Evolutionary conservation across 2,888 invertebrate species (phyloP), one percentile per base, ranked within the genome.

Genomic region (Dusona sp.): DNA sequence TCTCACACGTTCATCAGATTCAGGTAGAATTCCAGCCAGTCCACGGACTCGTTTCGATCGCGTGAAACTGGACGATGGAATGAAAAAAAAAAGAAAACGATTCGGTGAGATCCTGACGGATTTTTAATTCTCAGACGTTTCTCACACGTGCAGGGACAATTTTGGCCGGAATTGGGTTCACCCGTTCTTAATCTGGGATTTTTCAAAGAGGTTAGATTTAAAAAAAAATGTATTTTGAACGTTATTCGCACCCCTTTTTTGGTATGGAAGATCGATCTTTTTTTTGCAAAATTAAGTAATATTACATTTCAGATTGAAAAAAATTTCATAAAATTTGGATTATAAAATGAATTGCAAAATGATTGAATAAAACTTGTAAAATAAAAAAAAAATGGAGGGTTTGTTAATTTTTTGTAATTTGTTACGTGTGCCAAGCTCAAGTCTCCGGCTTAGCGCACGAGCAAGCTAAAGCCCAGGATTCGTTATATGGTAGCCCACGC

Each of bases 1-100:
- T 74, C 82, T 85, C 87, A 68, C 85, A 82, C 87, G 79, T 83
- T 82, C 85, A 67, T 87, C 85, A 79, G 83, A 87, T 83, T 87
- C 87, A 85, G 84, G 87, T 85, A 86, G 86, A 86, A 86, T 86
- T 86, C 86, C 86, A 83, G 42, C 19, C 19, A 78, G 72, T 68
- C 70, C 61, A 48, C 72, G n/a, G 61, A 65, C 70, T 70, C 68
- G 74, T 79, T 57, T 78, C 61, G 68, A 82, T 68, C 79, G 75
- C 84, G 87, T 85, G 61, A 75, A 72, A 84, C 68, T 72, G 85
- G 29, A 81, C 73, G 79, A 83, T 80, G 64, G 75, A 81, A 80
- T 82, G 65, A 72, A 81, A 75, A 64, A 57, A 68, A 57, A n/a
- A 79, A 57, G 7, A n/a, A 45, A 45, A 45, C 29, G 51, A 61